Base-by-base conservation (phyloP, 1,140 invertebrate genomes). In the Epicauta chinensis region DNA sequence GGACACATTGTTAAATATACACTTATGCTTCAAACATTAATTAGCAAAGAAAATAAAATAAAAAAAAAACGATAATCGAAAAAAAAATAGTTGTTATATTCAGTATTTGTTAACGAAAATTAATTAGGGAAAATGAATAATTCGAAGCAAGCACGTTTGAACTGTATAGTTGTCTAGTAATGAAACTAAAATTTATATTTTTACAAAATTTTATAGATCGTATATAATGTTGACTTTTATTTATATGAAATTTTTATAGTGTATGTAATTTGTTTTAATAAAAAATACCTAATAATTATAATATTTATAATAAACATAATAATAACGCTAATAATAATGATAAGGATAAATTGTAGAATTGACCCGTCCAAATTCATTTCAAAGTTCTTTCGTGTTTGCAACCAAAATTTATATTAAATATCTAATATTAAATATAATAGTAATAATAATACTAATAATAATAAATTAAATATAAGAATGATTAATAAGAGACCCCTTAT, bases 1-100 rank as follows among this genome's bases (percentile, higher is more conserved):
- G 16, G 16, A 48, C 59, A 61, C 59, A 45, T 58, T 61, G 59
- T 61, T 61, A 61, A 42, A 61, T 61, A 61, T 54, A 60, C 59
- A 58, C 59, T 40, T 42, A 59, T 48, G 57, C 57, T 59, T 55
- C 40, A 58, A 50, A 23, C 36, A 55, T 48, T 55, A 48, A 51
- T 58, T 50, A 50, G 37, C 45, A 52, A 49, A 59, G 45, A 50
- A 42, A 34, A 34, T 50, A 41, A 30, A n/a, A n/a, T n/a, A n/a
- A n/a, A n/a, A n/a, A n/a, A n/a, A n/a, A n/a, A n/a, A n/a, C n/a
- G n/a, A n/a, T n/a, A n/a, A n/a, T n/a, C 7, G 23, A 23, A 3
- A 23, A 5, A 23, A 23, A 23, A 23, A 23, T 23, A 23, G 7
- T 23, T 23, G 23, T 23, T 23, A 23, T 23, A 39, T 49, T 51